Base-by-base conservation (phyloP, 2,888 invertebrate genomes). In the Punctoribates punctum region DNA sequence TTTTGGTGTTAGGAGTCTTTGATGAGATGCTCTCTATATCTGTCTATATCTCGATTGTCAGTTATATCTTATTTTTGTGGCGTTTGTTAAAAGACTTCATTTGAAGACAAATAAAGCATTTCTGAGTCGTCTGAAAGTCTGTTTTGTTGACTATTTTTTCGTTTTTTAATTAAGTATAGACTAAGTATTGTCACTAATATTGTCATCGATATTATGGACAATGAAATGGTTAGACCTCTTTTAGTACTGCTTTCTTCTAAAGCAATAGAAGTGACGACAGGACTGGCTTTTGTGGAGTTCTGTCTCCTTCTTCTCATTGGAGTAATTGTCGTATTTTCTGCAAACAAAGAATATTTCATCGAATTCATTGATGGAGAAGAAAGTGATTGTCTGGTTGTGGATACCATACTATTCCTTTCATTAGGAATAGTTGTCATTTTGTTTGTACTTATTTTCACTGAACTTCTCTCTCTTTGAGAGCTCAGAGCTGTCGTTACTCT, bases 51-150 rank as follows among this genome's bases (percentile, higher is more conserved):
- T n/a, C n/a, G n/a, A n/a, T n/a, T n/a, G n/a, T n/a, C n/a, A n/a
- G n/a, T n/a, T n/a, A n/a, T n/a, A n/a, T n/a, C n/a, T n/a, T n/a
- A n/a, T n/a, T n/a, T n/a, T n/a, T n/a, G n/a, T n/a, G n/a, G n/a
- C n/a, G 13, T 17, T 60, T 60, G 5, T 23, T 3, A 60, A 23
- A 25, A n/a, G 60, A 29, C 34, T 38, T 67, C 8, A 20, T 42
- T 67, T 5, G 20, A 11, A 17, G 67, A n/a, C n/a, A 67, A 38
- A n/a, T 38, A 67, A 34, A 38, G 34, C 67, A 67, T 67, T 29
- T 67, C 67, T 20, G 67, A 67, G 20, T 67, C 67, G 1, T 67
- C 67, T 42, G 67, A 38, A 17, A 67, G 67, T 67, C 42, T 67
- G 9, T 67, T 42, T 38, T 67, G 67, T 38, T 11, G 25, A 3